Base-by-base conservation (phyloP, 1,140 invertebrate genomes). In the Drosophila orosa region DNA sequence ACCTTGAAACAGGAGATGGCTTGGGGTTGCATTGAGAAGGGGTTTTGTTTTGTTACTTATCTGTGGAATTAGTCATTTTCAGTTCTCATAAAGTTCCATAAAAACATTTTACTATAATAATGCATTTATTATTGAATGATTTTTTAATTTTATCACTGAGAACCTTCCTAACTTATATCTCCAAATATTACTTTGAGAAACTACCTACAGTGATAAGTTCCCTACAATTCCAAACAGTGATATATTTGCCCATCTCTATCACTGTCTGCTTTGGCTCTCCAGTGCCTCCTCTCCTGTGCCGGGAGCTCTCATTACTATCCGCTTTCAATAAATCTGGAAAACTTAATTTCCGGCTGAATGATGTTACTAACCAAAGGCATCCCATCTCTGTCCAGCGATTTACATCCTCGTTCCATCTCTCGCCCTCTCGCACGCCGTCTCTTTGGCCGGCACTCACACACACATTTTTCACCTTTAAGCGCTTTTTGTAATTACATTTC, bases 281-380 rank as follows among this genome's bases (percentile, higher is more conserved):
- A 44, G 24, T 58, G 44, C 15, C 29, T 52, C 17, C 45, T 75
- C 61, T 56, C 22, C 60, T 44, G 22, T 31, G 54, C 59, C 60
- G 68, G 27, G 35, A 59, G 66, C 81, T 85, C 82, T 89, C 83
- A 87, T 87, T 91, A 90, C 86, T 91, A 89, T 91, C 90, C 90
- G 90, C 80, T 91, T 87, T 91, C 90, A 91, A 91, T 91, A 91
- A 91, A 91, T 91, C 90, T 91, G 68, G 72, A 78, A 79, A 91
- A 91, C 84, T 91, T 91, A 91, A 91, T 91, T 91, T 91, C 90
- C 90, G 90, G 83, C 80, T 82, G 87, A 91, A 86, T 84, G 84
- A 90, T 79, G 73, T 63, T 74, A 77, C 66, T 66, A 83, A 61
- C 61, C 52, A 61, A 67, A 57, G 45, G 31, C 47, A 65, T 47